Conservation (phyloP, 2,797 vertebrate species). For the Betta splendens region DNA sequence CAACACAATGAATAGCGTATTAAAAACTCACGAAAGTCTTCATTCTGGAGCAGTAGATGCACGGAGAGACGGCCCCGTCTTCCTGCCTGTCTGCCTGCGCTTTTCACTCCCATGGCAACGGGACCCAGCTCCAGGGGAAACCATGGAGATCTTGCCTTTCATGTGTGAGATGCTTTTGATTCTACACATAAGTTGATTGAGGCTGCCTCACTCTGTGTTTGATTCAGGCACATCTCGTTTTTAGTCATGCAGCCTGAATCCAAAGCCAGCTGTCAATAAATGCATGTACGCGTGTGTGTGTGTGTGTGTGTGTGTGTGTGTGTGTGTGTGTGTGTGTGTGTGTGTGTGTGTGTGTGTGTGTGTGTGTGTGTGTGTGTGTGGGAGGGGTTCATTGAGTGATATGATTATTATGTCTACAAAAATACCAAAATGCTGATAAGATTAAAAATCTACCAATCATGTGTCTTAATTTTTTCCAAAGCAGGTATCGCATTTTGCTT, state of each 20-base stretch:
- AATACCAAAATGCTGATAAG: conserved; percentile 2
- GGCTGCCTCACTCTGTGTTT: conserved; percentile 60
- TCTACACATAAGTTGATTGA: conserved; percentile 66
- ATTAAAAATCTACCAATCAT: neutral
- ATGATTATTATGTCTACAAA: too few relatives aligned
- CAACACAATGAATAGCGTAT: too few relatives aligned
- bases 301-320: too few relatives aligned
- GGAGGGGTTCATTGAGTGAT: neutral
- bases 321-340: conserved; percentile 16
- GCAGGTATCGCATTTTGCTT: neutral
- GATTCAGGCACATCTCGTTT: conserved; percentile 57
- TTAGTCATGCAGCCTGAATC: conserved; percentile 44
- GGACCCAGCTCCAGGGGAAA: conserved; percentile 72
- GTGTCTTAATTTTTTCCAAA: neutral
- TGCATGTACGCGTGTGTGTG: conserved; percentile 30
- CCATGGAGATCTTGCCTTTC: conserved; percentile 83
- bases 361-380: too few relatives aligned
- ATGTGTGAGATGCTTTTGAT: conserved; percentile 81
- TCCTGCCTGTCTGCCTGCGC: conserved; percentile 44
- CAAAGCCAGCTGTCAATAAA: conserved; percentile 44
- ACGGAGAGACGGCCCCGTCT: conserved; percentile 50
- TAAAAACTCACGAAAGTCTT: too few relatives aligned
- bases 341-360: too few relatives aligned
- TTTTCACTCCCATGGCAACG: conserved; percentile 80
- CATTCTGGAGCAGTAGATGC: conserved; percentile 8